phyloP scores from a whole-genome alignment of 2,113 vertebrate genomes.

The Cnemophilus loriae region DNA sequence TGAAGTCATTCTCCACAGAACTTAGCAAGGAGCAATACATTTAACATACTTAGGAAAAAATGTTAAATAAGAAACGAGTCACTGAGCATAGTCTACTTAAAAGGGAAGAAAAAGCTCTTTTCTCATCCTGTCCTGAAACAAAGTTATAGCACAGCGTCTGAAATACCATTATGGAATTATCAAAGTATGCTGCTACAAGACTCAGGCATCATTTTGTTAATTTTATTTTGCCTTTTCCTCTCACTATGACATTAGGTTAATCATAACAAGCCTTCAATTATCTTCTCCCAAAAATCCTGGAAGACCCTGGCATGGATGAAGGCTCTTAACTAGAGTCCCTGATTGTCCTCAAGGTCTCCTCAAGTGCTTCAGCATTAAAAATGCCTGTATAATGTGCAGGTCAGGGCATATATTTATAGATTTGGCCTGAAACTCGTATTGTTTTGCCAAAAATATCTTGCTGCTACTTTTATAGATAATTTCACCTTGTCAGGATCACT shows the following conservation, averaged over 20 bases:
- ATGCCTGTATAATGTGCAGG: not conserved
- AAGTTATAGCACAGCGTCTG: rapidly evolving
- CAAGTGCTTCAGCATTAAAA: not conserved
- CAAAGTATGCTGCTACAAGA: not conserved
- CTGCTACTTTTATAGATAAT: not conserved
- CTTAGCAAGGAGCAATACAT: not conserved
- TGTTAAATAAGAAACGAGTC: not conserved
- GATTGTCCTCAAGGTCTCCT: not conserved
- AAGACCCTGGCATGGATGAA: not conserved
- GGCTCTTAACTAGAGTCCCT: not conserved
- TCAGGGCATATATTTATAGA: not conserved
- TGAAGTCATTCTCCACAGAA: not conserved
- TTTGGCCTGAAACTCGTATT: not conserved
- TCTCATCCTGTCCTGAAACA: not conserved
- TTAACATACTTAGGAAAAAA: not conserved
- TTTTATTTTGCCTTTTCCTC: not conserved
- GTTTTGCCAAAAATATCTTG: not conserved
- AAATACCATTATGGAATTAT: not conserved
- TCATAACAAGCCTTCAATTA: not conserved
- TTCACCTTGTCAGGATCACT: not conserved
- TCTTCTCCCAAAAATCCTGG: not conserved
- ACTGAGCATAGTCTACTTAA: rapidly evolving
- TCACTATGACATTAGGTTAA: not conserved
- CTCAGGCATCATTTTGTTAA: not conserved
- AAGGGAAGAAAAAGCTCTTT: not conserved